These are phyloP conservation scores for Phoxinus phoxinus DNA, from an alignment of 2,113 vertebrate species.

Conservation along the genomic window DNA sequence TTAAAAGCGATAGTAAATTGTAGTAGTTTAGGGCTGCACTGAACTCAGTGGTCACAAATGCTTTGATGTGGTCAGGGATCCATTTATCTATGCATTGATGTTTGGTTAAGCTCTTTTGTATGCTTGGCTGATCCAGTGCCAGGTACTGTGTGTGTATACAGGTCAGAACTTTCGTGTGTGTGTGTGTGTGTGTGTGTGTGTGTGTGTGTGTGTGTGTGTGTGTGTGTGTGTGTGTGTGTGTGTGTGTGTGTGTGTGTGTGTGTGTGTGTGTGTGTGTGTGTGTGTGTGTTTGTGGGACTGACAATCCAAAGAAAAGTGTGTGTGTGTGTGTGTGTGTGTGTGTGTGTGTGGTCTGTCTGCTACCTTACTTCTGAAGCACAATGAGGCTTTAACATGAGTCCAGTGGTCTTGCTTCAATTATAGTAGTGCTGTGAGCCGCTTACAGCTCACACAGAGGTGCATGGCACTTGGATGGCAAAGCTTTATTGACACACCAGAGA, in stretches of 20 bases:
- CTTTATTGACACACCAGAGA: conserved; percentile 63
- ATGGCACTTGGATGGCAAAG: conserved; percentile 60
- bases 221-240: conserved; percentile 55
- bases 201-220: conserved; percentile 57
- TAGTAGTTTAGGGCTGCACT: background rate
- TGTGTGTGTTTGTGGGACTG: conserved; percentile 19
- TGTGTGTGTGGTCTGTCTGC: conserved; percentile 66
- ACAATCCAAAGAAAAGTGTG: conserved; percentile 38
- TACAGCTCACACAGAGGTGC: conserved; percentile 63
- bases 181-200: too few relatives aligned
- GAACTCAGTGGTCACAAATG: background rate
- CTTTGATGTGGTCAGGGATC: conserved; percentile 30
- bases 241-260: conserved; percentile 54
- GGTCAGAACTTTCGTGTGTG: conserved; percentile 38
- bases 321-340: conserved; percentile 43
- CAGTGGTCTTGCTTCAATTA: conserved; percentile 67
- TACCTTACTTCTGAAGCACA: conserved; percentile 45
- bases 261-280: too few relatives aligned
- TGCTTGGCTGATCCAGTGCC: conserved; percentile 5
- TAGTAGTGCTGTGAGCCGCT: conserved; percentile 61
- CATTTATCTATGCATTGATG: background rate
- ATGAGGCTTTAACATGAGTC: conserved; percentile 55
- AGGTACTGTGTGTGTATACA: background rate
- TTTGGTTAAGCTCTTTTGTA: conserved; percentile 21
- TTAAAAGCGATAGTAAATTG: background rate